Base-by-base conservation (phyloP, 2,797 vertebrate species). In the Cuniculus paca region DNA sequence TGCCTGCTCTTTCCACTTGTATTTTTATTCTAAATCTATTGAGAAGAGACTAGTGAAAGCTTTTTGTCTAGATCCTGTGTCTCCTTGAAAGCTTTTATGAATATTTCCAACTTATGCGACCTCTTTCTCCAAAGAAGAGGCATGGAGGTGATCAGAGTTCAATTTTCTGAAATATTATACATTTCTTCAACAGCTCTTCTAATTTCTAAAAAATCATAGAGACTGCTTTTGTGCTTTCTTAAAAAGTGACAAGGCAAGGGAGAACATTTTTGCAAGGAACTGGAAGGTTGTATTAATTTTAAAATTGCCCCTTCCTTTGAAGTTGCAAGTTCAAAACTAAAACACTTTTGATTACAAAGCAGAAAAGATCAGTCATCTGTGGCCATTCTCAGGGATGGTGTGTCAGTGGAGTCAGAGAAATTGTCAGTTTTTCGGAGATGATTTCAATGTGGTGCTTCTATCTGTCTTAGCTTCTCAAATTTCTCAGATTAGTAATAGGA, bases 11-110 rank as follows among this genome's bases (percentile, higher is more conserved):
- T 88, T 94, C 28, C 9, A 58, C 52, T 63, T 68, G 42, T 34
- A 50, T 58, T 95, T 97, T 95, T 72, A 88, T 50, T 96, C 74
- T 77, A 75, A 95, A 88, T 92, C 80, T 74, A 92, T 31, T 86
- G 81, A 89, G 65, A 94, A 83, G 36, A 88, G 34, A 84, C 39
- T 20, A 75, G 45, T 24, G 42, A 81, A 90, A 80, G 36, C 24
- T 42, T 90, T 52, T 89, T 90, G 54, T 74, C 13, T 22, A 81
- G 52, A 52, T 88, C 26, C 26, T 42, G 1, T 81, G n/a, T 48
- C 26, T 94, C 52, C 68, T 95, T 85, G 88, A 95, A 81, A 81
- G 54, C 12, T 96, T 85, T 75, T 88, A 48, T 75, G 48, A 94
- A 45, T 83, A 85, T 90, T 54, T 90, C 39, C 39, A 92, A 90